phyloP scores from a whole-genome alignment of 2,888 invertebrate genomes.

The Steinernema hermaphroditum region DNA sequence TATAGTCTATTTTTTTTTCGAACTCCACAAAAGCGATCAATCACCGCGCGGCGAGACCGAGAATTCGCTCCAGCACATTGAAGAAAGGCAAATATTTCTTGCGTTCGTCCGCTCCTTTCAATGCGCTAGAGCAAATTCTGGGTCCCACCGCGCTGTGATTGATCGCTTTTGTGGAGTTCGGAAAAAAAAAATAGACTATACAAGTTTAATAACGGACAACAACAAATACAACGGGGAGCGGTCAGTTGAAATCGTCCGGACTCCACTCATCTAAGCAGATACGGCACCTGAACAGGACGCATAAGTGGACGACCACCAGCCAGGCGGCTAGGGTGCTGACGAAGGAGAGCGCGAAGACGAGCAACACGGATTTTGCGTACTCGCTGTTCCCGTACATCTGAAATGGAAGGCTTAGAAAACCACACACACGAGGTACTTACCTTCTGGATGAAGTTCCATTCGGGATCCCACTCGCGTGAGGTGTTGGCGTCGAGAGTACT shows the following conservation, averaged over 20 bases:
- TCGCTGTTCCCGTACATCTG: neutral
- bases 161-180: too few species aligned
- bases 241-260: slow-evolving; percentile 7
- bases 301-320: neutral
- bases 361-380: neutral
- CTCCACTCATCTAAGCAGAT: slow-evolving; percentile 16
- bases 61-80: too few species aligned
- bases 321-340: slow-evolving; percentile 11
- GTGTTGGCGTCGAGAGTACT: neutral
- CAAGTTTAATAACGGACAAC: too few species aligned
- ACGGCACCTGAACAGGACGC: neutral
- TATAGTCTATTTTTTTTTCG: too few species aligned
- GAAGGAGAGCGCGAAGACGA: slow-evolving; percentile 20
- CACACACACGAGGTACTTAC: neutral
- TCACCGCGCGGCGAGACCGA: too few species aligned
- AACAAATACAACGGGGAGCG: neutral
- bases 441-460: neutral
- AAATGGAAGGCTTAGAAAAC: too few species aligned
- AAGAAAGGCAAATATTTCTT: too few species aligned
- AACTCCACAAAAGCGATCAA: too few species aligned
- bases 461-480: neutral
- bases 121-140: too few species aligned
- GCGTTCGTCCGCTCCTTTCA: too few species aligned
- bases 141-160: too few species aligned
- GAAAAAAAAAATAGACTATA: too few species aligned